Conservation (phyloP, 2,888 invertebrate species). For the Pycnomerus fuliginosus region DNA sequence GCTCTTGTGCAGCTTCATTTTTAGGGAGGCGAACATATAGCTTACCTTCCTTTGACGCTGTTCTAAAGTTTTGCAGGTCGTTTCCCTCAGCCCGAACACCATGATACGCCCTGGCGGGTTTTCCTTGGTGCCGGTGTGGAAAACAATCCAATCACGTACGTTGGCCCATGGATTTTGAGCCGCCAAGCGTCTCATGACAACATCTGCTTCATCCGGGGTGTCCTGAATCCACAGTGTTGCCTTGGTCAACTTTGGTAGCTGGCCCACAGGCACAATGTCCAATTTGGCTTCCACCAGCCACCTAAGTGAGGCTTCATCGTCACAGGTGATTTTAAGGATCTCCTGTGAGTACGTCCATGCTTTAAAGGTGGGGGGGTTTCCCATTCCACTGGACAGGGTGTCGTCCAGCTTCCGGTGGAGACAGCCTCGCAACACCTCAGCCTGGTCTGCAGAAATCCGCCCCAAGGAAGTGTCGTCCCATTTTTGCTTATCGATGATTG, state of each 20-base stretch:
- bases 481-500: constrained; percentile 4
- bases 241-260: neutral
- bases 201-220: neutral
- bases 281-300: neutral
- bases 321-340: neutral
- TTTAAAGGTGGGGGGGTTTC: neutral
- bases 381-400: neutral
- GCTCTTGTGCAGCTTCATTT: neutral
- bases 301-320: neutral
- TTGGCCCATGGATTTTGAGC: constrained; percentile 3
- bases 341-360: neutral
- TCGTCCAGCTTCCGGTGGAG: neutral
- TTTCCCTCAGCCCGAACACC: neutral
- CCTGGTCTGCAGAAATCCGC: neutral
- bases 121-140: neutral
- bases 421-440: neutral
- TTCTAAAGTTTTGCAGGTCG: neutral
- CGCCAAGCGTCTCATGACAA: neutral
- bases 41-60: neutral
- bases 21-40: constrained; percentile 2
- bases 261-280: neutral
- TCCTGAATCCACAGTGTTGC: constrained; percentile 1
- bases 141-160: neutral
- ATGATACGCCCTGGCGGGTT: neutral
- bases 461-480: constrained; percentile 1